A percentile compares a stretch with the other conserved stretches of the same genome.
Conservation (phyloP, 2,888 invertebrate species). For the Plagodis dolabraria region DNA sequence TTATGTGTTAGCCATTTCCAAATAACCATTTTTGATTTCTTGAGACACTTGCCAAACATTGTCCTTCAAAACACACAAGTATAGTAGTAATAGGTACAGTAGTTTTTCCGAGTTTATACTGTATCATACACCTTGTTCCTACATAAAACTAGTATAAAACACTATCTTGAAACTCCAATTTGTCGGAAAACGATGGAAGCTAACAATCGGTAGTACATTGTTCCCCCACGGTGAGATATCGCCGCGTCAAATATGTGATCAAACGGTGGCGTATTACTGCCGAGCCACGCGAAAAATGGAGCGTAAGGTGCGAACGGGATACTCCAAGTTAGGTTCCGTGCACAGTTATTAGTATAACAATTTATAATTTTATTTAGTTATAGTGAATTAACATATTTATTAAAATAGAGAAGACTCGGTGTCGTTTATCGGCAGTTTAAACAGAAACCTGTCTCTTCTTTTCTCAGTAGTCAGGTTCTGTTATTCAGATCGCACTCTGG, state of each 20-base stretch:
- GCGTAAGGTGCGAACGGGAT: not conserved
- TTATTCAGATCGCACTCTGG: no score
- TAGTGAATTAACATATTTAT: not conserved
- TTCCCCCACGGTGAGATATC: slow-evolving; percentile 26
- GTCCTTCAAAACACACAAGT: no score
- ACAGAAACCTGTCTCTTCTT: not conserved
- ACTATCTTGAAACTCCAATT: slow-evolving; percentile 5
- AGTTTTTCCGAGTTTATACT: no score
- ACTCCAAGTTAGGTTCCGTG: slow-evolving; percentile 5
- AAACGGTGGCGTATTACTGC: slow-evolving; percentile 33
- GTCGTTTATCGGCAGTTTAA: not conserved
- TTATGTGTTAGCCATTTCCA: no score
- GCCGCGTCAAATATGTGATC: slow-evolving; percentile 28
- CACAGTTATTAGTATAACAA: not conserved
- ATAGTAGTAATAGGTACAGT: no score
- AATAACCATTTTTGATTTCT: no score
- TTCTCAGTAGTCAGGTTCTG: no score
- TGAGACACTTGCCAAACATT: no score
- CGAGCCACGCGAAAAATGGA: slow-evolving; percentile 22
- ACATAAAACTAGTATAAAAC: not conserved
- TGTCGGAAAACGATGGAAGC: slow-evolving; percentile 8
- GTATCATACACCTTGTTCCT: not conserved
- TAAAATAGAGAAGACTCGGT: no score
- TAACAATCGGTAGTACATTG: slow-evolving; percentile 15
- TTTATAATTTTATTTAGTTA: not conserved